Evolutionary conservation across 1,140 invertebrate species (phyloP), one percentile per base, ranked within the genome.

Genomic region (Frieseomelitta varia): DNA sequence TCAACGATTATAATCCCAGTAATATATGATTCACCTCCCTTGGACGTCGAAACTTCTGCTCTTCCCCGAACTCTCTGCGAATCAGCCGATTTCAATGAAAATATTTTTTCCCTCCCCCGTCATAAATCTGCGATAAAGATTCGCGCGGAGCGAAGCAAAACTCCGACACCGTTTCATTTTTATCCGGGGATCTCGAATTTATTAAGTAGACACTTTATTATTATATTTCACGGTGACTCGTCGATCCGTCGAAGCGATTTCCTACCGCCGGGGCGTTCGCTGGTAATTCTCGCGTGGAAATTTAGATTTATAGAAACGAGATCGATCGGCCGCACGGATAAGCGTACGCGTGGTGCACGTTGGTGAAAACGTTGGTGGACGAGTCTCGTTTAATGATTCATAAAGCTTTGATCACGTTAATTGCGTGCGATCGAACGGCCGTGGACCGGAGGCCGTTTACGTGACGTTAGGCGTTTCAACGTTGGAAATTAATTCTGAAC

Each of bases 361-460:
- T 47, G 14, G 14, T 14, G 21, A 53, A 34, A 78, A 78, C 65
- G 27, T 15, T 47, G 34, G 67, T 47, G 34, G 67, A 51, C 53
- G 68, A 56, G 11, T 51, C 39, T 3, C 19, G 39, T 53, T 61
- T 69, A 63, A 71, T 39, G 81, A 79, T 83, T 79, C 81, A 39
- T 78, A 79, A 84, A 84, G 81, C 81, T 79, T 84, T 84, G 81
- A 63, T 84, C 81, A 84, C 39, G 81, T 71, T 84, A 84, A 84
- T 84, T 84, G 47, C 47, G 21, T 39, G 34, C 75, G 67, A 84
- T 79, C 55, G 76, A 61, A 84, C 39, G 65, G 68, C 39, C 19
- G 27, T 21, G 71, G 24, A 55, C 51, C 11, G 47, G 55, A 55
- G 21, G n/a, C 27, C 81, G 55, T 55, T 75, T 77, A 82, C 67